phyloP scores from a whole-genome alignment of 1,140 invertebrate genomes.

The Gryllus bimaculatus region DNA sequence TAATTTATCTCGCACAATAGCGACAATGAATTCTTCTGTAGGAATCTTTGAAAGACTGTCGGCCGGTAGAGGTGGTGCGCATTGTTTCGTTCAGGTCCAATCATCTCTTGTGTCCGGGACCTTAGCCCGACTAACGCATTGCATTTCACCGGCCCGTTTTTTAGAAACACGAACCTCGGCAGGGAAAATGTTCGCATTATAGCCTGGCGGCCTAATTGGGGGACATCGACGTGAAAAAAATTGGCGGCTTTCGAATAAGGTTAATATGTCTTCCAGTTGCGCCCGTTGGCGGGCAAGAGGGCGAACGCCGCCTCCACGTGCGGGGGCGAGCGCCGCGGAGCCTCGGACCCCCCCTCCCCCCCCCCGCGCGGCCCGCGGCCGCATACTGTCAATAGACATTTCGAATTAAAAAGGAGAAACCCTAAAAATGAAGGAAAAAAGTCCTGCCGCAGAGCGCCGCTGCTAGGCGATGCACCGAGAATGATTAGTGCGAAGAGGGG shows the following conservation, averaged over 20 bases:
- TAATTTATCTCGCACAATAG: constrained; percentile 5
- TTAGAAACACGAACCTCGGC: neutral
- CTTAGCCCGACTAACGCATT: neutral
- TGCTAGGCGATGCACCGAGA: neutral
- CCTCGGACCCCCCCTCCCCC: too few species aligned
- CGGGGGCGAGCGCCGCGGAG: too few species aligned
- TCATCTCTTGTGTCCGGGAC: neutral
- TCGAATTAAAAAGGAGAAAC: too few species aligned
- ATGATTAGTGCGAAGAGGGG: neutral
- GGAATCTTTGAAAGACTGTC: constrained; percentile 1
- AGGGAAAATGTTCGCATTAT: neutral
- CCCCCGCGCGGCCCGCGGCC: too few species aligned
- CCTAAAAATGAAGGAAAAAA: neutral
- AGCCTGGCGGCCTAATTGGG: neutral
- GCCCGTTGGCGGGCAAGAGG: neutral
- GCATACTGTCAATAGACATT: too few species aligned
- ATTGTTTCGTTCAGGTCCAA: neutral
- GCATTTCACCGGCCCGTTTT: neutral
- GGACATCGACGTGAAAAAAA: neutral
- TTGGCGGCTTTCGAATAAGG: neutral
- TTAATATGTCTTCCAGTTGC: neutral
- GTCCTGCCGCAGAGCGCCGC: neutral
- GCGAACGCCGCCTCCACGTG: too few species aligned
- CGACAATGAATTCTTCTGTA: constrained; percentile 1
- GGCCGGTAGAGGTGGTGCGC: neutral